Conservation (phyloP, 2,113 vertebrate genomes). For the Chelonoidis abingdonii region DNA sequence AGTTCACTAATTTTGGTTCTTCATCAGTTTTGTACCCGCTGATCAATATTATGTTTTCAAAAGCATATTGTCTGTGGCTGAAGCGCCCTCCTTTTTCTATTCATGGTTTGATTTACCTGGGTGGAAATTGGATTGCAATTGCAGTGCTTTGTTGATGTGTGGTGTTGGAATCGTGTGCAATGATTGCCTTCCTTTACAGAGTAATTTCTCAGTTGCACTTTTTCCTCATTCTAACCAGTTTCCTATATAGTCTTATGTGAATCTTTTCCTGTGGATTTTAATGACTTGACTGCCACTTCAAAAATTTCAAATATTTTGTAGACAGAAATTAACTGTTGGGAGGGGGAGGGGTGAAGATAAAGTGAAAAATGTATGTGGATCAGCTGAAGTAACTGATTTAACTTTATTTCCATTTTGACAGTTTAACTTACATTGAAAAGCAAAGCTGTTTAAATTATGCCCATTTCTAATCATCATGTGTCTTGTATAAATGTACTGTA, state of each 20-base stretch:
- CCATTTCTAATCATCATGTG: not conserved
- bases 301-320: slow-evolving; percentile 85
- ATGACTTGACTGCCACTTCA: slow-evolving; percentile 85
- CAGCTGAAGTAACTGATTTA: slow-evolving; percentile 31
- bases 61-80: slow-evolving; percentile 62
- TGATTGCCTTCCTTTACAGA: slow-evolving; percentile 2
- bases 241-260: slow-evolving; percentile 83
- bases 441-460: not conserved
- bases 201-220: slow-evolving; percentile 75
- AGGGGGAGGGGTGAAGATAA: slow-evolving; percentile 75
- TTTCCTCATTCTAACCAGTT: slow-evolving; percentile 83
- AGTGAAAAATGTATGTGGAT: slow-evolving; percentile 66
- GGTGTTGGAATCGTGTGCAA: not conserved
- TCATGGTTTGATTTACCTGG: not conserved
- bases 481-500: not conserved
- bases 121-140: slow-evolving; percentile 48
- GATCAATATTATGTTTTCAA: slow-evolving; percentile 36
- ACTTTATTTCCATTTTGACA: slow-evolving; percentile 32
- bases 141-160: not conserved
- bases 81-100: slow-evolving; percentile 60
- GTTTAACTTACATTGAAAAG: slow-evolving; percentile 27
- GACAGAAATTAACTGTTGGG: slow-evolving; percentile 86
- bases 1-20: slow-evolving; percentile 68
- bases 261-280: slow-evolving; percentile 83
- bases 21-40: slow-evolving; percentile 72